A percentile compares a stretch with the other conserved stretches of the same genome.
Evolutionary conservation across 2,797 vertebrate species (phyloP).

Genomic region (Gallinago stenura): DNA sequence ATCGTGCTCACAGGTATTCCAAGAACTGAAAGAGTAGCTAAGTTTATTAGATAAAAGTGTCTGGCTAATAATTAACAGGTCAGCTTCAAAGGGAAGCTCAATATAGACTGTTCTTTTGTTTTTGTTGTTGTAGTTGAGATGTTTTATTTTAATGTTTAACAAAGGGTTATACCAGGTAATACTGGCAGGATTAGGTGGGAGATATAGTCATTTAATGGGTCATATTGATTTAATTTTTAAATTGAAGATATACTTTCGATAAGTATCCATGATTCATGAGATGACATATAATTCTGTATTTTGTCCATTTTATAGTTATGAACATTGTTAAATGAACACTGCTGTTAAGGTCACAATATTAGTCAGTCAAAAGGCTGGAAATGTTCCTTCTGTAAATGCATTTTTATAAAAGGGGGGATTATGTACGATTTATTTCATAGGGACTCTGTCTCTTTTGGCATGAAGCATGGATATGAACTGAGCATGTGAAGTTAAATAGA

Average conservation of each 20-base stretch:
- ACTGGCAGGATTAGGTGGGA: background rate
- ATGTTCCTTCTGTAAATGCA: background rate
- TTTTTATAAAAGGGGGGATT: background rate
- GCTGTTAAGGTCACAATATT: background rate
- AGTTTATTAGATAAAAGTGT: background rate
- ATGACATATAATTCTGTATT: background rate
- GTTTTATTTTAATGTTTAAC: background rate
- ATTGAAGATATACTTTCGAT: background rate
- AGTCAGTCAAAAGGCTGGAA: background rate
- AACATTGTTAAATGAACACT: background rate
- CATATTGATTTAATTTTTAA: background rate
- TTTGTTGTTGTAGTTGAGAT: background rate
- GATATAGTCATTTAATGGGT: background rate
- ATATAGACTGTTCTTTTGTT: background rate
- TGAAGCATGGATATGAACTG: background rate
- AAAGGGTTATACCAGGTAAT: background rate
- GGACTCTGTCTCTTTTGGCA: background rate
- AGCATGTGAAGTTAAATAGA: background rate
- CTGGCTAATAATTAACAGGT: conserved; percentile 56
- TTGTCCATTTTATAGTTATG: background rate
- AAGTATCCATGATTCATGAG: background rate
- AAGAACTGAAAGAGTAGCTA: background rate
- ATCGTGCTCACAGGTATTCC: background rate
- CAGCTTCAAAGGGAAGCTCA: conserved; percentile 6
- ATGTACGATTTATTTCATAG: background rate